A percentile compares a stretch with the other conserved stretches of the same genome.
Evolutionary conservation across 2,113 vertebrate genomes (phyloP).

Genomic region (Dromiciops gliroides): DNA sequence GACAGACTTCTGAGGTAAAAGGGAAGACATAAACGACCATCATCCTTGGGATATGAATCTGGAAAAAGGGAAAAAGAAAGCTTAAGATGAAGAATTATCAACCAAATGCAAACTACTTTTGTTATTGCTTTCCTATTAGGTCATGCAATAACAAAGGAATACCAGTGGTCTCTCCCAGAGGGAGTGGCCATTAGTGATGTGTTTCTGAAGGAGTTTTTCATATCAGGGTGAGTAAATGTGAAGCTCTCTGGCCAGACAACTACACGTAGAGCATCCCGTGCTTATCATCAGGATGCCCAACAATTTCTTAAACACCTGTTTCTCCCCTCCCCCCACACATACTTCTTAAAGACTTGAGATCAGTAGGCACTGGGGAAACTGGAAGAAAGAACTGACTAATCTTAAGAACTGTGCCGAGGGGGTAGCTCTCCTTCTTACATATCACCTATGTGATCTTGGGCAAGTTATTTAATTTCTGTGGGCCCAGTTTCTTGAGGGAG

Average conservation of each 20-base stretch:
- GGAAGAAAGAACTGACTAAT: neutral
- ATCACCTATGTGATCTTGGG: neutral
- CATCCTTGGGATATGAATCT: neutral
- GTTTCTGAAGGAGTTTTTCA: neutral
- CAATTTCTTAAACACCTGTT: accelerated
- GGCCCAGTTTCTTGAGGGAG: neutral
- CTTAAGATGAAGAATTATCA: neutral
- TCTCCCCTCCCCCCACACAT: too few relatives aligned
- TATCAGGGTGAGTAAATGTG: neutral
- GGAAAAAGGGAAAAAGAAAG: neutral
- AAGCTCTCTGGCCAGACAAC: neutral
- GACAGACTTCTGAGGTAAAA: neutral
- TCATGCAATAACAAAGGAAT: neutral
- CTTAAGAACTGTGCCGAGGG: neutral
- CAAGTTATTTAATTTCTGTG: neutral
- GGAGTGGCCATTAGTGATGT: neutral
- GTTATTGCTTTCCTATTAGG: neutral
- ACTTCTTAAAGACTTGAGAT: neutral
- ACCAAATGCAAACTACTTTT: accelerated
- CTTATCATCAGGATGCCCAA: neutral
- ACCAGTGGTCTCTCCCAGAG: neutral
- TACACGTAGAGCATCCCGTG: neutral
- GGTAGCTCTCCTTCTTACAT: neutral
- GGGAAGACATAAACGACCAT: neutral
- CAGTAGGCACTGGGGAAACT: neutral